These are phyloP conservation scores for Conger conger DNA, from an alignment of 2,113 vertebrate genomes.

Conservation along the genomic window DNA sequence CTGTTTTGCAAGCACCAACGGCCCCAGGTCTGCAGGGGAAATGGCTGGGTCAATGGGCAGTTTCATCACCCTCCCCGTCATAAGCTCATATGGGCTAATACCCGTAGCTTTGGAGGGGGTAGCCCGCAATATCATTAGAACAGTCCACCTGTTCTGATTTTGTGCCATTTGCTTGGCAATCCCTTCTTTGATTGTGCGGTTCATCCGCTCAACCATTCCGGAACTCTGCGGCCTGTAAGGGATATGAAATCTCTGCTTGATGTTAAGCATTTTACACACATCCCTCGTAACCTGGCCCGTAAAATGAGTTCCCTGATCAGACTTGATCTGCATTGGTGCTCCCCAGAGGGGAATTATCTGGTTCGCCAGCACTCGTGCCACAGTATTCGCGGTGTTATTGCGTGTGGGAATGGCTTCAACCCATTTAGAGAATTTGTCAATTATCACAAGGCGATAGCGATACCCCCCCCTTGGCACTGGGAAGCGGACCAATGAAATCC, in stretches of 20 bases:
- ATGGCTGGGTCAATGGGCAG: too few species aligned
- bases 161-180: not conserved
- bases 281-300: too few species aligned
- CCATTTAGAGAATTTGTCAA: slow-evolving; percentile 16
- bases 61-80: too few species aligned
- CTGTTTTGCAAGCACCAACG: too few species aligned
- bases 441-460: slow-evolving; percentile 6
- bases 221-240: not conserved
- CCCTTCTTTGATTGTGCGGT: not conserved
- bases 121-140: too few species aligned
- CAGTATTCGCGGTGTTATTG: not conserved
- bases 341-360: slow-evolving; percentile 9
- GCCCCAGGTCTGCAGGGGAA: too few species aligned
- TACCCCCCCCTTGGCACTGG: slow-evolving; percentile 13
- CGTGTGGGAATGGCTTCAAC: slow-evolving; percentile 13
- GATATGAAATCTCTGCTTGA: not conserved
- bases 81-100: too few species aligned
- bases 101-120: too few species aligned
- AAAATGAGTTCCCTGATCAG: slow-evolving; percentile 2
- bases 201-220: not conserved
- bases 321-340: not conserved
- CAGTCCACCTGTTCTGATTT: too few species aligned
- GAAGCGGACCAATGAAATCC: slow-evolving; percentile 18
- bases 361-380: not conserved
- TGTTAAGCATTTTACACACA: not conserved